Evolutionary conservation across 2,797 vertebrate genomes (phyloP).

Genomic region (Liparis tanakae): DNA sequence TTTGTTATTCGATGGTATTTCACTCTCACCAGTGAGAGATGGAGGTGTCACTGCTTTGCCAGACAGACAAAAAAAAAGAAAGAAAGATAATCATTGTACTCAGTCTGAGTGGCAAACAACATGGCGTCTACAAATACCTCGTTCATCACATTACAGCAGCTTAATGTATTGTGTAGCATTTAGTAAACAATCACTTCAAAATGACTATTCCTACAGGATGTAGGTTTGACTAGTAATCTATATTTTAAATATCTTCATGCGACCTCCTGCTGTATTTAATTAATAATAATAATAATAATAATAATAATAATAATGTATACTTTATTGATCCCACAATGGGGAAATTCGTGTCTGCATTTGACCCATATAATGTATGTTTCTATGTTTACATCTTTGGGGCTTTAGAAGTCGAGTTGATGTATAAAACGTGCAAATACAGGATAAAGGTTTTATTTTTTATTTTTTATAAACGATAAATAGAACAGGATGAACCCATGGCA

Average conservation of each 20-base stretch:
- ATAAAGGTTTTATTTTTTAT: conserved; percentile 14
- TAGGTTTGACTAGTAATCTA: background rate
- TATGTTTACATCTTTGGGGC: background rate
- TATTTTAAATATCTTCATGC: background rate
- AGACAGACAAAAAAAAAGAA: conserved; percentile 3
- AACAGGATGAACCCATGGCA: conserved; percentile 55
- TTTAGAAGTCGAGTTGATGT: conserved; percentile 6
- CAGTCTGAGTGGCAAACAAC: background rate
- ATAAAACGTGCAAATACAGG: conserved; percentile 10
- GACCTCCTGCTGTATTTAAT: background rate
- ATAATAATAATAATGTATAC: too few species aligned
- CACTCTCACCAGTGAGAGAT: background rate
- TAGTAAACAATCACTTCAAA: background rate
- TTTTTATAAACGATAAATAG: conserved; percentile 45
- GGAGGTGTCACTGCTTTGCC: conserved; percentile 6
- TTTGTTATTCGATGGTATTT: background rate
- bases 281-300: too few species aligned
- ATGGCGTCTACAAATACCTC: background rate
- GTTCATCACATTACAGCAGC: background rate
- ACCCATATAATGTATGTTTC: too few species aligned
- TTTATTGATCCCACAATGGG: too few species aligned
- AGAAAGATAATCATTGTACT: background rate
- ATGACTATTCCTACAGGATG: background rate
- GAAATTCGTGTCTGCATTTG: too few species aligned
- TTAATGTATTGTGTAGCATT: conserved; percentile 10